A percentile compares a stretch with the other conserved stretches of the same genome.
phyloP scores from a whole-genome alignment of 1,140 invertebrate genomes.

The Papilio polyxenes region DNA sequence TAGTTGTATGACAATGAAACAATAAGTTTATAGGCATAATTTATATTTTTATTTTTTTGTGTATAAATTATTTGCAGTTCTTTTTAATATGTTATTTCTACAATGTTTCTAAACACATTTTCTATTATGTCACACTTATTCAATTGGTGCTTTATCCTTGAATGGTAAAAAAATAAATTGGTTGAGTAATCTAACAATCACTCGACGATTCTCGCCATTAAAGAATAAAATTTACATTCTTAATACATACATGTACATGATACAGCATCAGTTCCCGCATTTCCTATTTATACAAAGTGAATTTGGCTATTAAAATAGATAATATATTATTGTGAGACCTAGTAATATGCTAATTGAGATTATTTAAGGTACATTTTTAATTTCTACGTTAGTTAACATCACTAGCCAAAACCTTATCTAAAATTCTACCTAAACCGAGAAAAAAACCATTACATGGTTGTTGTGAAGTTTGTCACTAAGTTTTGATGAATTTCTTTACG shows the following conservation, averaged over 20 bases:
- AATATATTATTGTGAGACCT: conserved; percentile 52
- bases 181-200: conserved; percentile 47
- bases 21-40: conserved; percentile 64
- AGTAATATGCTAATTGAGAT: conserved; percentile 72
- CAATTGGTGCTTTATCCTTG: conserved; percentile 66
- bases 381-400: conserved; percentile 62
- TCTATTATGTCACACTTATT: conserved; percentile 77
- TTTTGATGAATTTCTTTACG: conserved; percentile 8
- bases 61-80: conserved; percentile 78
- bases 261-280: not conserved
- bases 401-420: conserved; percentile 61
- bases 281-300: conserved; percentile 26
- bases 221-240: conserved; percentile 24
- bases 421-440: conserved; percentile 41
- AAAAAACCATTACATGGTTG: conserved; percentile 70
- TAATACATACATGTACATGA: conserved; percentile 1
- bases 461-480: conserved; percentile 41
- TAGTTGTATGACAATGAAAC: conserved; percentile 53
- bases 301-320: conserved; percentile 45
- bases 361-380: conserved; percentile 74
- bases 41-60: conserved; percentile 73
- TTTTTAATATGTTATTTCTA: conserved; percentile 69
- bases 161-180: conserved; percentile 68
- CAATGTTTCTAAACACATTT: conserved; percentile 67
- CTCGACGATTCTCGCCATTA: not conserved